A percentile compares a stretch with the other conserved stretches of the same genome.
These are phyloP conservation scores for Tuberolachnus salignus DNA, from an alignment of 2,888 invertebrate species.

Conservation along the genomic window DNA sequence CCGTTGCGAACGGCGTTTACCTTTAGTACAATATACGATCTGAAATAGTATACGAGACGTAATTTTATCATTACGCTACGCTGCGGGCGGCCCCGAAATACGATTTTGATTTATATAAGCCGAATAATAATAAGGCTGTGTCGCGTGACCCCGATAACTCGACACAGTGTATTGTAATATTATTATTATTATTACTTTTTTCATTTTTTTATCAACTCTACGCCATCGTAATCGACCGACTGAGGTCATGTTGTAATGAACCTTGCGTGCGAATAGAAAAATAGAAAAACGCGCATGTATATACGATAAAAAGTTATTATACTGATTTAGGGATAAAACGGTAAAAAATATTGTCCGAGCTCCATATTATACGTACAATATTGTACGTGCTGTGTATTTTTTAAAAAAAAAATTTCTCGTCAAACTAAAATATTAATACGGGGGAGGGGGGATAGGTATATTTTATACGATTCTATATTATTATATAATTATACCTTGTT, in stretches of 20 bases:
- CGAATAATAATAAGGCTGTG: constrained; percentile 14
- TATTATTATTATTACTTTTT: too few relatives aligned
- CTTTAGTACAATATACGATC: background rate
- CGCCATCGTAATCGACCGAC: constrained; percentile 34
- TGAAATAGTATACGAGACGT: background rate
- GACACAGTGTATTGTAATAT: constrained; percentile 25
- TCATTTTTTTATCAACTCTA: constrained; percentile 27
- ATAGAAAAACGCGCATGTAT: background rate
- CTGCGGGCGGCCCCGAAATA: background rate
- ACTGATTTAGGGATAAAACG: too few relatives aligned
- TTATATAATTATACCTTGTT: too few relatives aligned
- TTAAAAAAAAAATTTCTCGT: too few relatives aligned
- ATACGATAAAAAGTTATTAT: too few relatives aligned
- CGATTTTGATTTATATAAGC: constrained; percentile 36
- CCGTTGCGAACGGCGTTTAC: too few relatives aligned
- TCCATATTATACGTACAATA: too few relatives aligned
- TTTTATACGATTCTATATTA: too few relatives aligned
- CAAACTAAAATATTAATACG: too few relatives aligned
- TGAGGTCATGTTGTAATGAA: constrained; percentile 37
- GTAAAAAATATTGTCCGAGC: too few relatives aligned
- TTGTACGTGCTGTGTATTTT: too few relatives aligned
- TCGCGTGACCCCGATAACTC: constrained; percentile 8
- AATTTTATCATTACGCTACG: background rate
- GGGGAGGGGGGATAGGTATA: too few relatives aligned
- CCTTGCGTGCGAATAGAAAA: constrained; percentile 30